Conservation (phyloP, 2,888 invertebrate genomes). For the Sericinus montela region DNA sequence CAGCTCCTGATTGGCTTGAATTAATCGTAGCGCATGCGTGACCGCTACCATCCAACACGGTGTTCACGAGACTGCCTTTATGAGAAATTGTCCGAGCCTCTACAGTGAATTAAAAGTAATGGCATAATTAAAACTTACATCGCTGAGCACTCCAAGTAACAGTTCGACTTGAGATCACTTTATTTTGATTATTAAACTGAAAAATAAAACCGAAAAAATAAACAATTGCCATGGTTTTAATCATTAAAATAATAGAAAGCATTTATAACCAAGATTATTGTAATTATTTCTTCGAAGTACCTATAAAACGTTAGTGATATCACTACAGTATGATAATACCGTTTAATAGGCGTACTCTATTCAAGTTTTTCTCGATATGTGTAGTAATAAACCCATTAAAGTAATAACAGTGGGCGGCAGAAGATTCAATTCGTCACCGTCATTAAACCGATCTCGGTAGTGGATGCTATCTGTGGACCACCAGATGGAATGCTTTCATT, state of each 20-base stretch:
- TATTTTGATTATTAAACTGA: constrained; percentile 1
- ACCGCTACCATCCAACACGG: constrained; percentile 64
- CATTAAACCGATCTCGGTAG: constrained; percentile 49
- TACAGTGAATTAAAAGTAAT: constrained; percentile 70
- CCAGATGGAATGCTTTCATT: constrained; percentile 37
- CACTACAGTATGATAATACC: constrained; percentile 30
- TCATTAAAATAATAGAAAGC: background rate
- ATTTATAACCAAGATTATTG: constrained; percentile 4
- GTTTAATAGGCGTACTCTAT: constrained; percentile 50
- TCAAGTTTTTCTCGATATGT: constrained; percentile 48
- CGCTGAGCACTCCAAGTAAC: constrained; percentile 41
- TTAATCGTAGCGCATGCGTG: constrained; percentile 75
- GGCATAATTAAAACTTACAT: constrained; percentile 68
- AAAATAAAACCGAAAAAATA: background rate
- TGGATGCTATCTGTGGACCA: constrained; percentile 44
- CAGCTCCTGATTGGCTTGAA: constrained; percentile 76
- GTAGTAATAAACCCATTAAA: constrained; percentile 66
- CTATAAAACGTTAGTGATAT: constrained; percentile 24
- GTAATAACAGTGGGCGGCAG: constrained; percentile 53
- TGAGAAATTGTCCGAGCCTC: constrained; percentile 60
- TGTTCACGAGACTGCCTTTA: constrained; percentile 48
- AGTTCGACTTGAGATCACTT: constrained; percentile 4
- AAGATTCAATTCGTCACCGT: constrained; percentile 62
- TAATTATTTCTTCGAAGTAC: constrained; percentile 17
- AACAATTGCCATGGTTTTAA: background rate